These are phyloP conservation scores for Catocala nupta DNA, from an alignment of 2,888 invertebrate genomes.

Conservation along the genomic window DNA sequence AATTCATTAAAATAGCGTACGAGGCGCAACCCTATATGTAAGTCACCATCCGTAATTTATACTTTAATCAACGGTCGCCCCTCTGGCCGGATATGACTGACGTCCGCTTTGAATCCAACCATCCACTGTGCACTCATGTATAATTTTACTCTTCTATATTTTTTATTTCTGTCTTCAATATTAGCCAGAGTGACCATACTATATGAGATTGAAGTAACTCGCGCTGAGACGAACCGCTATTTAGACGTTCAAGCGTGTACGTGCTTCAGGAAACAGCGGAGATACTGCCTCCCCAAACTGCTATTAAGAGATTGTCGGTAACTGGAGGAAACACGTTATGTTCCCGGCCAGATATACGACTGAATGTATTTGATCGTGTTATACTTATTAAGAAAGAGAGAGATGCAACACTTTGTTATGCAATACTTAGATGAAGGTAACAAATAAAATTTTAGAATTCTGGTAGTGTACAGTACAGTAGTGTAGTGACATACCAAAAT, in stretches of 20 bases:
- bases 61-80: constrained; percentile 68
- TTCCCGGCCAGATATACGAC: too few species aligned
- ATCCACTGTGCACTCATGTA: constrained; percentile 34
- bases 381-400: too few species aligned
- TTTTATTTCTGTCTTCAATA: constrained; percentile 13
- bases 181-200: neutral
- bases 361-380: too few species aligned
- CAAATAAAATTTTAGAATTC: too few species aligned
- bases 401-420: too few species aligned
- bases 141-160: constrained; percentile 32
- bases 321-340: constrained; percentile 14
- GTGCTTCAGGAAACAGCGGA: constrained; percentile 24
- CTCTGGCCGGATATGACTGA: constrained; percentile 65
- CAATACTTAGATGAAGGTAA: too few species aligned
- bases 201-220: constrained; percentile 12
- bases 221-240: constrained; percentile 21
- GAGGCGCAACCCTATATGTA: constrained; percentile 9
- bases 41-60: constrained; percentile 60
- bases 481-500: too few species aligned
- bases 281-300: constrained; percentile 18
- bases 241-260: constrained; percentile 28
- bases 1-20: neutral
- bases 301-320: constrained; percentile 21
- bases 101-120: constrained; percentile 57
- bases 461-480: too few species aligned